Conservation (phyloP, 2,797 vertebrate species). For the Otolemur crassicaudatus region DNA sequence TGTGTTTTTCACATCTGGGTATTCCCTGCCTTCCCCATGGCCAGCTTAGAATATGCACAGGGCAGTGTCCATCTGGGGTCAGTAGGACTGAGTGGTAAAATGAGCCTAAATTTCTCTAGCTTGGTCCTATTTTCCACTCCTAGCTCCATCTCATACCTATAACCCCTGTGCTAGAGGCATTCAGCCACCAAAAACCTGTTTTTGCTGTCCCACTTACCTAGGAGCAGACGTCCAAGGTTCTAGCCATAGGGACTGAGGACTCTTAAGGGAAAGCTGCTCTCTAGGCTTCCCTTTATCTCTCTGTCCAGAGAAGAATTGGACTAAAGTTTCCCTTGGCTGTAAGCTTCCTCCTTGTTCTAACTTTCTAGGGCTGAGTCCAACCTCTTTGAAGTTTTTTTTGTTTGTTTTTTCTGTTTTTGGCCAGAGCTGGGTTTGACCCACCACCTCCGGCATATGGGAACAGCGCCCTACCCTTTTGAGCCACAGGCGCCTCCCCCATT, state of each 20-base stretch:
- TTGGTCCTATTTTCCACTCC: not conserved
- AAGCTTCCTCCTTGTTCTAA: not conserved
- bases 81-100: not conserved
- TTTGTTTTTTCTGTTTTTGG: too few species aligned
- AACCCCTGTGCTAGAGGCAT: not conserved
- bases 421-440: too few species aligned
- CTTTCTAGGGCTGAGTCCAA: conserved; percentile 30
- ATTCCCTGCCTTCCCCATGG: not conserved
- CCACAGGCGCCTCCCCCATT: not conserved
- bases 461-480: too few species aligned
- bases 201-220: not conserved
- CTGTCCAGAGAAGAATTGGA: not conserved
- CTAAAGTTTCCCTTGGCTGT: not conserved
- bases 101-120: not conserved
- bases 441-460: too few species aligned
- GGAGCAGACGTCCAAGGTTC: not conserved
- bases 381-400: not conserved
- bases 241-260: not conserved
- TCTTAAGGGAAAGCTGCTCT: not conserved
- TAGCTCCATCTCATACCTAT: not conserved
- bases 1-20: not conserved
- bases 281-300: not conserved
- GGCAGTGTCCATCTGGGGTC: not conserved
- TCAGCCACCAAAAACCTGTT: not conserved
- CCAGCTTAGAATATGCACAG: not conserved